Evolutionary conservation across 1,140 invertebrate genomes (phyloP).

Genomic region (Anagrus nilaparvatae): DNA sequence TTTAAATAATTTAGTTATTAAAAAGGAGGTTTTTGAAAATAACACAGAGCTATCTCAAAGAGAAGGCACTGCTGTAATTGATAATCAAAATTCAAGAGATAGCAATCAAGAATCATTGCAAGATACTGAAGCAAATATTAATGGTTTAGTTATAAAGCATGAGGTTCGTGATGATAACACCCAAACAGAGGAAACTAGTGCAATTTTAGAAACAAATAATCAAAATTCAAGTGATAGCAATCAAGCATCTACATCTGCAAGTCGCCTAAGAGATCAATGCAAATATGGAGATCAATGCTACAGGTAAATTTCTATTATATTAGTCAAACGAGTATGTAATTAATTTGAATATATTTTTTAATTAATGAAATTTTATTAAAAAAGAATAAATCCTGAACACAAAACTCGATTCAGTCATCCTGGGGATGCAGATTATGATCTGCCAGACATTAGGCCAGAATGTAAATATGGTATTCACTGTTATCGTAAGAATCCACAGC

Average conservation of each 20-base stretch:
- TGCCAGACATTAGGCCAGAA: constrained; percentile 37
- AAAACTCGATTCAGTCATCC: constrained; percentile 37
- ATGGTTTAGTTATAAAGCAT: background rate
- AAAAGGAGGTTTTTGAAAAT: background rate
- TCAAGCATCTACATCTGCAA: constrained; percentile 3
- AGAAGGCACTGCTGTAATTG: background rate
- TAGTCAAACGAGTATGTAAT: background rate
- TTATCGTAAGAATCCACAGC: constrained; percentile 44
- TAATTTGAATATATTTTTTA: background rate
- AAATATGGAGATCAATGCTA: constrained; percentile 34
- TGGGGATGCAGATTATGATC: constrained; percentile 44
- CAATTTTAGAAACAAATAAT: too few species aligned
- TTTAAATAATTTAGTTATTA: constrained; percentile 1
- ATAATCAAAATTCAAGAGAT: background rate
- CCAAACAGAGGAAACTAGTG: constrained; percentile 16
- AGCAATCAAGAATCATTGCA: background rate
- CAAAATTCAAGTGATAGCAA: too few species aligned
- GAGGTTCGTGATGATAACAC: background rate
- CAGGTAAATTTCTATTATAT: constrained; percentile 25
- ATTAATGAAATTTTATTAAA: background rate
- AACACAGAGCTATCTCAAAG: background rate
- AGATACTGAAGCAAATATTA: background rate
- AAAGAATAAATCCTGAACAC: constrained; percentile 39
- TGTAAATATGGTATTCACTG: constrained; percentile 44
- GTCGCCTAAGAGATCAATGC: constrained; percentile 28